These are phyloP conservation scores for Diarsia mendica DNA, from an alignment of 2,888 invertebrate species.

Conservation along the genomic window DNA sequence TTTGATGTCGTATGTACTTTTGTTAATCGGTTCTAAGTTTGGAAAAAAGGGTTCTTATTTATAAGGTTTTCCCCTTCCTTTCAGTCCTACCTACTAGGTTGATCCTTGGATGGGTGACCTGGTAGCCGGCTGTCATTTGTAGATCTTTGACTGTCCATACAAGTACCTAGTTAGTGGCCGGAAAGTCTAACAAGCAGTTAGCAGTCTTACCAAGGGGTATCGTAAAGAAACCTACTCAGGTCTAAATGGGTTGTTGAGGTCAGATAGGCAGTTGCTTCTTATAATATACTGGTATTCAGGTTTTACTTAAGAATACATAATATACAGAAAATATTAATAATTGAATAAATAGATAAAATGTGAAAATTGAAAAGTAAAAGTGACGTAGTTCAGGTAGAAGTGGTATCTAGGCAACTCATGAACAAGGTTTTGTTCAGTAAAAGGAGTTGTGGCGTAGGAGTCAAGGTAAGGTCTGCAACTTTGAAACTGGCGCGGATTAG, in stretches of 20 bases:
- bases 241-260: not conserved
- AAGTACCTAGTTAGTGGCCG: not conserved
- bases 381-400: constrained; percentile 59
- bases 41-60: not conserved
- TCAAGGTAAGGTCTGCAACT: constrained; percentile 90
- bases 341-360: not conserved
- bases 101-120: not conserved
- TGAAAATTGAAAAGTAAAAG: constrained; percentile 46
- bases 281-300: not conserved
- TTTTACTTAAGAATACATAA: no score
- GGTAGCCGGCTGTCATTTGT: not conserved
- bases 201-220: not conserved
- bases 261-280: not conserved
- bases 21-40: not conserved
- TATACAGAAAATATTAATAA: not conserved
- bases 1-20: not conserved
- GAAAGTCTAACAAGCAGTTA: not conserved
- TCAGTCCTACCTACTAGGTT: not conserved
- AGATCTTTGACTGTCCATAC: not conserved
- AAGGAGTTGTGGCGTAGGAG: constrained; percentile 87
- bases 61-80: not conserved
- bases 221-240: not conserved
- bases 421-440: constrained; percentile 83
- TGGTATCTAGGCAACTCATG: constrained; percentile 66
- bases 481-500: constrained; percentile 80